phyloP scores from a whole-genome alignment of 2,113 vertebrate genomes.

The Limanda limanda region DNA sequence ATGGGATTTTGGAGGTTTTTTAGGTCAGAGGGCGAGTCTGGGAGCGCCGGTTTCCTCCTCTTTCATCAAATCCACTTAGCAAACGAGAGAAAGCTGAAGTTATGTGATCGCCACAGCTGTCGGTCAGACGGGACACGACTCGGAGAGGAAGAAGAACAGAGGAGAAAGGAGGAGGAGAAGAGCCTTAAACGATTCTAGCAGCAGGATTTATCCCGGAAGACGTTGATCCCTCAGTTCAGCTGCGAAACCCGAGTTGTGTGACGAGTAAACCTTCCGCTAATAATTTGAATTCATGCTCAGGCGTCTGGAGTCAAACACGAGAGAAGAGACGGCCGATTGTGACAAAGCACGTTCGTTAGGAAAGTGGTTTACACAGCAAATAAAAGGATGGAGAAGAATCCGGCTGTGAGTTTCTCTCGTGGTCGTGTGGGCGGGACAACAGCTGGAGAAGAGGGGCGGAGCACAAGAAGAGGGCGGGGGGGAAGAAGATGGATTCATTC shows the following conservation, averaged over 20 bases:
- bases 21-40: too few relatives aligned
- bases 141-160: not conserved
- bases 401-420: too few relatives aligned
- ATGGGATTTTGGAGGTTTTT: not conserved
- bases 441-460: too few relatives aligned
- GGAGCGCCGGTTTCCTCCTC: too few relatives aligned
- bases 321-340: not conserved
- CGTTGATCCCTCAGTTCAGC: slow-evolving; percentile 29
- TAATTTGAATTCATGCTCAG: slow-evolving; percentile 22
- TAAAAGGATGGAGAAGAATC: not conserved
- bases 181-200: slow-evolving; percentile 1
- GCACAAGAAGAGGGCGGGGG: too few relatives aligned
- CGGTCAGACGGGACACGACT: not conserved
- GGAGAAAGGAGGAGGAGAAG: too few relatives aligned
- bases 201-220: not conserved
- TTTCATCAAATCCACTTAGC: not conserved
- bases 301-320: slow-evolving; percentile 13
- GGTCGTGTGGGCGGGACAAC: too few relatives aligned
- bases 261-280: slow-evolving; percentile 27
- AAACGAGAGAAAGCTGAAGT: not conserved
- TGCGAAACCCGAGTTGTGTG: slow-evolving; percentile 25
- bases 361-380: slow-evolving; percentile 5
- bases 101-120: not conserved
- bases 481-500: not conserved
- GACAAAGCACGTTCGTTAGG: not conserved